These are phyloP conservation scores for Centruroides vittatus DNA, from an alignment of 1,140 invertebrate species.

Conservation along the genomic window DNA sequence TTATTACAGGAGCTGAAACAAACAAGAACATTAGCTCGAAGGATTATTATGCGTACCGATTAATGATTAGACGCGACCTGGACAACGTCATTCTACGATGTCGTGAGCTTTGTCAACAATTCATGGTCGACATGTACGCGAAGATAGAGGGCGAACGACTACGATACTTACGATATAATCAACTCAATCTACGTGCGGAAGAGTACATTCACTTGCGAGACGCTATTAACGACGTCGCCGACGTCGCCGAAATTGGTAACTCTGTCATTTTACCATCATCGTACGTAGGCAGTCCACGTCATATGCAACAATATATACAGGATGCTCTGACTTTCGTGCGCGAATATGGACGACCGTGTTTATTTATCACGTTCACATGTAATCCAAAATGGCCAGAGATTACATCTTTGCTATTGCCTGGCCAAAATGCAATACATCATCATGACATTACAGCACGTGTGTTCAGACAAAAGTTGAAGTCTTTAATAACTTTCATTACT, in stretches of 20 bases:
- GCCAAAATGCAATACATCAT: conserved; percentile 17
- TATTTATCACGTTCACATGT: conserved; percentile 35
- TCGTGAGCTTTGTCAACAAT: conserved; percentile 18
- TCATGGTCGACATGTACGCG: conserved; percentile 11
- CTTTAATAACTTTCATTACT: not conserved
- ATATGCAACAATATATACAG: conserved; percentile 17
- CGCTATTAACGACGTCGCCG: conserved; percentile 17
- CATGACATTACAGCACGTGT: not conserved
- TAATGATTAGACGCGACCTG: not conserved
- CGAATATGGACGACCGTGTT: conserved; percentile 25
- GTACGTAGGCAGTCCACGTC: conserved; percentile 3
- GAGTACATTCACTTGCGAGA: conserved; percentile 10
- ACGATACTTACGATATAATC: conserved; percentile 2
- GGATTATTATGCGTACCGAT: conserved; percentile 2
- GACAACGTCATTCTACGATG: conserved; percentile 18
- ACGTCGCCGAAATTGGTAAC: not conserved
- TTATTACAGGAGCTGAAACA: not conserved
- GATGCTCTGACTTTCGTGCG: conserved; percentile 25
- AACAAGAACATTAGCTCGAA: not conserved
- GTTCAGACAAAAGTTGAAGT: not conserved
- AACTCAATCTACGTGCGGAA: conserved; percentile 5
- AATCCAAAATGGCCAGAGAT: conserved; percentile 38
- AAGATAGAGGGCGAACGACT: conserved; percentile 12
- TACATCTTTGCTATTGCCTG: conserved; percentile 17
- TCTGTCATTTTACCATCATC: not conserved